Conservation (phyloP, 2,113 vertebrate species). For the Sphyrna mokarran region DNA sequence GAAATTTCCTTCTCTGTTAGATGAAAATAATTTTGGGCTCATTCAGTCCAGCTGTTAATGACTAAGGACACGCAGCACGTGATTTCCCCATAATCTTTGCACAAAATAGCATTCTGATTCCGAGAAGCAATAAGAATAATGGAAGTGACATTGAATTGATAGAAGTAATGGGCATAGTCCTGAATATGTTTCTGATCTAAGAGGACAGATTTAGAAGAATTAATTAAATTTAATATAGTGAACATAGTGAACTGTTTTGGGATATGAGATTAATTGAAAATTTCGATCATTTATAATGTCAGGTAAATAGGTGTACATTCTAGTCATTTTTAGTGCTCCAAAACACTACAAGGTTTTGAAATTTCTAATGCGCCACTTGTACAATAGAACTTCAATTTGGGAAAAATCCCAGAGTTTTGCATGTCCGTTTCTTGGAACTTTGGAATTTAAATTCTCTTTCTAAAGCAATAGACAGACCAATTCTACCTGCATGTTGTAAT, state of each 20-base stretch:
- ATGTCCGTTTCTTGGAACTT: background rate
- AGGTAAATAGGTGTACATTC: background rate
- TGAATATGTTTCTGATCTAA: background rate
- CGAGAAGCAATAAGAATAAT: background rate
- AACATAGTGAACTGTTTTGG: background rate
- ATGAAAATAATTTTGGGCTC: background rate
- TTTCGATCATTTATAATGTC: background rate
- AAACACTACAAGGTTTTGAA: background rate
- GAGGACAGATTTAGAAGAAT: background rate
- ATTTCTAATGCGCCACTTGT: background rate
- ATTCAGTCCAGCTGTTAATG: background rate
- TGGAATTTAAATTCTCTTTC: background rate
- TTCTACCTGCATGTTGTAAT: no score
- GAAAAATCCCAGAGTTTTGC: background rate
- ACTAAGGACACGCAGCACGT: background rate
- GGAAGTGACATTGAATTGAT: background rate
- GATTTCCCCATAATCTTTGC: background rate
- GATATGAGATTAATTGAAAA: background rate
- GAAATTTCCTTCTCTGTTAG: background rate
- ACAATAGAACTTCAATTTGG: background rate
- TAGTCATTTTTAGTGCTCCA: background rate
- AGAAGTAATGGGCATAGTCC: background rate
- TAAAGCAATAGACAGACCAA: background rate
- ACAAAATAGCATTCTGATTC: background rate
- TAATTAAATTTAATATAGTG: no score